Percentiles rank a stretch among this genome's conserved stretches.
Conservation (phyloP, 1,140 invertebrate genomes). For the Solenopsis invicta region DNA sequence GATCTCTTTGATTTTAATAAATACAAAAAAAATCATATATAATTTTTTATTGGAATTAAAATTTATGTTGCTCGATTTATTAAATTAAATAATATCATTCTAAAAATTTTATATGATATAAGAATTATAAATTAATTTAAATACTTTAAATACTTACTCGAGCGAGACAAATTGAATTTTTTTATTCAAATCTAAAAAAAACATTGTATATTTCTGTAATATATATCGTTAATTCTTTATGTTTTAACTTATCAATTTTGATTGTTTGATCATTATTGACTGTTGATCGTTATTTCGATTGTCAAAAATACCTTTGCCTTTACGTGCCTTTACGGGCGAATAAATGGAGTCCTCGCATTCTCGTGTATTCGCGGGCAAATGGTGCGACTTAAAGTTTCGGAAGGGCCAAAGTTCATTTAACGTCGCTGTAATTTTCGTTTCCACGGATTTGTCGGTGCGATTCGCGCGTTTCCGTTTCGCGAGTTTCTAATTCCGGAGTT, state of each 20-base stretch:
- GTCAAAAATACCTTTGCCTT: background rate
- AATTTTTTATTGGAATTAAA: background rate
- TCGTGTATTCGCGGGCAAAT: constrained; percentile 45
- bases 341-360: constrained; percentile 8
- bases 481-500: constrained; percentile 68
- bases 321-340: background rate
- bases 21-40: background rate
- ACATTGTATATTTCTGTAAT: background rate
- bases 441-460: constrained; percentile 17
- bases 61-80: background rate
- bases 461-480: constrained; percentile 38
- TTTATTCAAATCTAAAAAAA: background rate
- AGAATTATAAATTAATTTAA: constrained; percentile 21
- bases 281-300: background rate
- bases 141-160: background rate
- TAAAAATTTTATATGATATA: background rate
- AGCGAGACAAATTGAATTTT: background rate
- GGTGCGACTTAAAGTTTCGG: constrained; percentile 59
- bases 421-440: constrained; percentile 45
- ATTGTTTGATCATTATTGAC: background rate
- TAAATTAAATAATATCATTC: background rate
- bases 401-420: constrained; percentile 62
- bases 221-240: background rate
- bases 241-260: background rate
- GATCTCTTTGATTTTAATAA: background rate